These are phyloP conservation scores for Cryptomyrus ogoouensis DNA, from an alignment of 2,113 vertebrate genomes.

Conservation along the genomic window DNA sequence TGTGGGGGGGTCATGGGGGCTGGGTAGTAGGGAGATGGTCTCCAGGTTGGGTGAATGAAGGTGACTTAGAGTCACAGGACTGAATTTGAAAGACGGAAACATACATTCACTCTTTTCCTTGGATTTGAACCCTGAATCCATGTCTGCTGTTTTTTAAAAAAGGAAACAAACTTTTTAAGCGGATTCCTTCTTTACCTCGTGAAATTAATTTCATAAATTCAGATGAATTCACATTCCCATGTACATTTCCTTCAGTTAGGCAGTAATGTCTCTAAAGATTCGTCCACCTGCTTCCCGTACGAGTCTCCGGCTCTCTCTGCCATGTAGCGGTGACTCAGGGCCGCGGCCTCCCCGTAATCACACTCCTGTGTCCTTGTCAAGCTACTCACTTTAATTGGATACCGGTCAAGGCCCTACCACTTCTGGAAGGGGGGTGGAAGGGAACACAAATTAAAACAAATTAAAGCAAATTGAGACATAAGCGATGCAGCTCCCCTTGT, in stretches of 20 bases:
- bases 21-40: background rate
- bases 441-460: slow-evolving; percentile 3
- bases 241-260: background rate
- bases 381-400: background rate
- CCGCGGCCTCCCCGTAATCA: background rate
- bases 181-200: background rate
- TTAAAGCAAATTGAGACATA: background rate
- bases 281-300: background rate
- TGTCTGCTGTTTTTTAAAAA: background rate
- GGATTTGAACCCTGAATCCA: background rate
- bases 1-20: background rate
- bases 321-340: background rate
- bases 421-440: background rate
- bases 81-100: background rate
- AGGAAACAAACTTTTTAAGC: background rate
- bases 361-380: slow-evolving; percentile 2
- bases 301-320: background rate
- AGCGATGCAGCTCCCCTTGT: background rate
- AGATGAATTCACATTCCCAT: background rate
- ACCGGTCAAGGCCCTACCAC: background rate
- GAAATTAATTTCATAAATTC: background rate
- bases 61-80: background rate
- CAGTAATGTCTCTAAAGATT: background rate
- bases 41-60: background rate
- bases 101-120: background rate